Conservation (phyloP, 1,140 invertebrate genomes). For the Drosophila nebulosa region DNA sequence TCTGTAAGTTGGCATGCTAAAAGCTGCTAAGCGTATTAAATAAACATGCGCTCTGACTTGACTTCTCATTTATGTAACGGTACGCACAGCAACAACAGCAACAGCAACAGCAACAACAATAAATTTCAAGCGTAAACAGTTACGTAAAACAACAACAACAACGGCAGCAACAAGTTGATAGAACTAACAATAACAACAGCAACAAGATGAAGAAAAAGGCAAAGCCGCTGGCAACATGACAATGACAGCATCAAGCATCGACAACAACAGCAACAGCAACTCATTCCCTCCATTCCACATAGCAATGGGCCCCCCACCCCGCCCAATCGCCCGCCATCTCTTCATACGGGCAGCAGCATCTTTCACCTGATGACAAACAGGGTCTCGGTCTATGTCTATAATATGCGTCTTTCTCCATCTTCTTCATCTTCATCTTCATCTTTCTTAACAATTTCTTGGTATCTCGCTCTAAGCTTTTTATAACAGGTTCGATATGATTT, state of each 20-base stretch:
- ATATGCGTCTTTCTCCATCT: not conserved
- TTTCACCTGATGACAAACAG: constrained; percentile 47
- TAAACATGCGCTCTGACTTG: constrained; percentile 55
- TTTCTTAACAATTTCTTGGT: not conserved
- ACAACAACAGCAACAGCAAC: constrained; percentile 3
- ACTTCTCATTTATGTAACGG: constrained; percentile 70
- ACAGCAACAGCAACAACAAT: constrained; percentile 55
- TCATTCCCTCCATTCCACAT: not conserved
- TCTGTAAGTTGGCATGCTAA: constrained; percentile 54
- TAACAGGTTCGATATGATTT: constrained; percentile 77
- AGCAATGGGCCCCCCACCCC: too few relatives aligned
- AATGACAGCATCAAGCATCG: constrained; percentile 31
- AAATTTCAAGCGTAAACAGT: constrained; percentile 74
- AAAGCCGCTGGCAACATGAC: constrained; percentile 14
- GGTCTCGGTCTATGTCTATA: not conserved
- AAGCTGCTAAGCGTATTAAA: constrained; percentile 75
- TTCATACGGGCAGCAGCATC: constrained; percentile 18
- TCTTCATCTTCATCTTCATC: too few relatives aligned
- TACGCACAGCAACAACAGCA: constrained; percentile 51
- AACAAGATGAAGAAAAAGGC: not conserved
- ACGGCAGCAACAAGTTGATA: constrained; percentile 14
- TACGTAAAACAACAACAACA: constrained; percentile 63
- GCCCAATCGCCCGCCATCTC: not conserved
- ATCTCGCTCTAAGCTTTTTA: constrained; percentile 27
- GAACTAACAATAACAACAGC: constrained; percentile 9